Base-by-base conservation (phyloP, 2,797 vertebrate genomes). In the Zenarchopterus dispar region DNA sequence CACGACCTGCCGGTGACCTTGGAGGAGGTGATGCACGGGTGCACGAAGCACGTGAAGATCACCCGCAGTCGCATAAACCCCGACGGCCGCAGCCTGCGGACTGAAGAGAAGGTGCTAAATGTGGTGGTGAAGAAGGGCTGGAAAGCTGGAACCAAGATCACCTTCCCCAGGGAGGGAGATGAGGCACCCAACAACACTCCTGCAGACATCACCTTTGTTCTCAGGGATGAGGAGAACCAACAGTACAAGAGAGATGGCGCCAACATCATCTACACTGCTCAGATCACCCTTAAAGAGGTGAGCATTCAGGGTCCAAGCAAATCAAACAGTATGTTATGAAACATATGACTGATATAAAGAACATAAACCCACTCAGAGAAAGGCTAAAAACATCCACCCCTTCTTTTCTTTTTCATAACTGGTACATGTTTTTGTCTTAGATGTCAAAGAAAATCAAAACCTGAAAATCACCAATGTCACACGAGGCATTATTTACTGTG, bases 71-170 rank as follows among this genome's bases (percentile, higher is more conserved):
- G 96, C 62, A 94, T 96, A 67, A 95, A 94, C 9, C 81, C 94
- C 0, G 97, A 99, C 0, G 95, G 97, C 45, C 92, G 93, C 65
- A 94, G 93, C 65, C 75, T 95, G 75, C 86, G 94, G 41, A 92
- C 93, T 0, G 97, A 99, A 75, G 97, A 98, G 80, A 96, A 97
- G 90, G 95, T 98, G 80, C 87, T 99, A 4, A 97, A 98, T 6
- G 95, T 99, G 68, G 96, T 98, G 86, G 97, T 99, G 90, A 97
- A 99, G 82, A 95, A 95, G 6, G 97, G 97, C 8, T 99, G 96
- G 97, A 97, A 95, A 65, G 95, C 97, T 4, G 97, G 97, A 41
- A 99, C 97, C 65, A 97, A 94, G 90, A 98, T 99, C 93, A 99
- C 97, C 28, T 98, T 99, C 85, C 97, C 96, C 65, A 94, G 95